Conservation (phyloP, 2,113 vertebrate genomes). For the Corvus moneduloides region DNA sequence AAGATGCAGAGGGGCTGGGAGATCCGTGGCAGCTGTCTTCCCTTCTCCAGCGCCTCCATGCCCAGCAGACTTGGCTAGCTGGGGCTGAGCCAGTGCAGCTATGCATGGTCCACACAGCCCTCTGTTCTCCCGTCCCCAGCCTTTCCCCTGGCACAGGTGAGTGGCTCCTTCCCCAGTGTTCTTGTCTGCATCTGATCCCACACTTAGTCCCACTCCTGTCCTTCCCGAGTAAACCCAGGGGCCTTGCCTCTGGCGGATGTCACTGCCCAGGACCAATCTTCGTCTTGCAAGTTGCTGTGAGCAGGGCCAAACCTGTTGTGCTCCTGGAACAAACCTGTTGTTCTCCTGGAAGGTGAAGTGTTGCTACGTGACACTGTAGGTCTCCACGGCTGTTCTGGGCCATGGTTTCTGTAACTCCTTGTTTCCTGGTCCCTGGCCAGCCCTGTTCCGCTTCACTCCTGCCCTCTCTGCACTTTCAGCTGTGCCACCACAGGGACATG, state of each 20-base stretch:
- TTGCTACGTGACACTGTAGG: conserved; percentile 31
- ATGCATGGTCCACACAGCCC: rapidly evolving
- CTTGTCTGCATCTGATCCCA: not conserved
- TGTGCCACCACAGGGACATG: not conserved
- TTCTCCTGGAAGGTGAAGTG: not conserved
- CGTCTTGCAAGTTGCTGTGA: not conserved
- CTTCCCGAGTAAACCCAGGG: not conserved
- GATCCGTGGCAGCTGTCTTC: not conserved
- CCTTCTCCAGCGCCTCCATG: not conserved
- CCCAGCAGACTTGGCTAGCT: not conserved
- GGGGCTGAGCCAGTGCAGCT: not conserved
- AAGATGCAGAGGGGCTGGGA: not conserved
- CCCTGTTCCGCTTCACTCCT: not conserved
- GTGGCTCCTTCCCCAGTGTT: not conserved
- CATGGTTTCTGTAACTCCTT: not conserved
- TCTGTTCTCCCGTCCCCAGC: not conserved
- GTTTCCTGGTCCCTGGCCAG: not conserved
- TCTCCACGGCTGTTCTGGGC: not conserved
- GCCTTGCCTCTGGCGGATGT: rapidly evolving
- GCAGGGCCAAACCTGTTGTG: not conserved
- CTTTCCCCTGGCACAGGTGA: rapidly evolving
- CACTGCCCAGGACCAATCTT: not conserved
- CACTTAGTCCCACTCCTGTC: not conserved
- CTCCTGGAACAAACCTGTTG: not conserved
- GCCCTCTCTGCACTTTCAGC: not conserved